phyloP scores from a whole-genome alignment of 1,140 invertebrate genomes.

The Euglossa dilemma region DNA sequence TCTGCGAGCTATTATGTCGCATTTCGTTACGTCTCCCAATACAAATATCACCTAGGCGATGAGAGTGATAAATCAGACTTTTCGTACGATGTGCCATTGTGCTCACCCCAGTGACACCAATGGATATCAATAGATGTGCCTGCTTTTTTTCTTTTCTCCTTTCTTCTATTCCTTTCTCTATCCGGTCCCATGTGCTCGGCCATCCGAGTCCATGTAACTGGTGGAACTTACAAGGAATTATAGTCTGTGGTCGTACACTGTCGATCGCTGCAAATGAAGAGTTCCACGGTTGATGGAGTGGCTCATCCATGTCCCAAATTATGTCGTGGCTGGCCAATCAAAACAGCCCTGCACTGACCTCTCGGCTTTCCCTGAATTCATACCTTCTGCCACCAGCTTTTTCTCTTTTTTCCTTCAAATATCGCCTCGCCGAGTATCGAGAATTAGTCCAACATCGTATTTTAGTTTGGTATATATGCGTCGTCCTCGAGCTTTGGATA shows the following conservation, averaged over 20 bases:
- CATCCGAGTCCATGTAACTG: conserved; percentile 56
- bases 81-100: conserved; percentile 80
- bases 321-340: neutral
- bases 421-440: no score
- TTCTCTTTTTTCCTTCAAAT: no score
- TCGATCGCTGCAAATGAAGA: conserved; percentile 65
- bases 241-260: conserved; percentile 51
- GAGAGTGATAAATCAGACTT: conserved; percentile 82
- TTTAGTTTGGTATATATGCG: no score
- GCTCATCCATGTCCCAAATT: conserved; percentile 16
- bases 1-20: conserved; percentile 81
- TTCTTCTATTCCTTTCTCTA: conserved; percentile 52
- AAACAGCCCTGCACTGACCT: neutral
- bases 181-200: conserved; percentile 70
- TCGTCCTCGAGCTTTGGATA: no score
- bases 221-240: conserved; percentile 58
- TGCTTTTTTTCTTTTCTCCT: conserved; percentile 36
- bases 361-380: neutral
- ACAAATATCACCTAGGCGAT: conserved; percentile 77
- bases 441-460: no score
- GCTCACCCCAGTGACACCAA: conserved; percentile 75
- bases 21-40: conserved; percentile 81
- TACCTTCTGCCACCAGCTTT: neutral
- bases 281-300: conserved; percentile 35
- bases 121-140: conserved; percentile 62